Base-by-base conservation (phyloP, 2,888 invertebrate species). In the Pseudanteris insignis region DNA sequence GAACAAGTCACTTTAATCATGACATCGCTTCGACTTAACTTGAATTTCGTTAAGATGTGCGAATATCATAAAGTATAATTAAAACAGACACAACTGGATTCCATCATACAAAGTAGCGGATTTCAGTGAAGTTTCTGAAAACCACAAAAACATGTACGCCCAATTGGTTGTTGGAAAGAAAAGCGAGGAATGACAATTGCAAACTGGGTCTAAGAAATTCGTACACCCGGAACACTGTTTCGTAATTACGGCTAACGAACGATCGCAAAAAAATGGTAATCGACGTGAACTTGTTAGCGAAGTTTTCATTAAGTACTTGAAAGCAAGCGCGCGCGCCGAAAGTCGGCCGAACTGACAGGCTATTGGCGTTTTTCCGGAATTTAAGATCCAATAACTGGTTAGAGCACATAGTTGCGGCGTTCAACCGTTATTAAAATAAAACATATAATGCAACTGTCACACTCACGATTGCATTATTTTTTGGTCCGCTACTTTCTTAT, bases 261-360 rank as follows among this genome's bases (percentile, higher is more conserved):
- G 44, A n/a, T 38, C 10, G 50, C 38, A 43, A 43, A 57, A n/a
- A 30, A 58, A 43, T 58, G 58, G 29, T 58, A 58, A 58, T 51
- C 38, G 41, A 51, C 46, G 50, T 58, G 29, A 58, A 58, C 44
- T 58, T 51, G 50, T 58, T 58, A 58, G 58, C 50, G 40, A 58
- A 58, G 34, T 58, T 58, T 58, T 32, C 50, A 58, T 51, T 58
- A 58, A 58, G 58, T 58, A 24, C 44, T 58, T 29, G 44, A 58
- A 48, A 44, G 47, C 36, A 36, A 41, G 33, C 33, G 21, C 24
- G 15, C 18, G 4, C 21, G 8, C 26, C 8, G 9, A 36, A 58
- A 51, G 32, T 50, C 46, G 50, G 40, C 33, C 38, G 14, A 44
- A 58, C 58, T 51, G 50, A 51, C 58, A 51, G 46, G 38, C 26